Conservation (phyloP, 2,797 vertebrate genomes). For the Arctocebus calabarensis region DNA sequence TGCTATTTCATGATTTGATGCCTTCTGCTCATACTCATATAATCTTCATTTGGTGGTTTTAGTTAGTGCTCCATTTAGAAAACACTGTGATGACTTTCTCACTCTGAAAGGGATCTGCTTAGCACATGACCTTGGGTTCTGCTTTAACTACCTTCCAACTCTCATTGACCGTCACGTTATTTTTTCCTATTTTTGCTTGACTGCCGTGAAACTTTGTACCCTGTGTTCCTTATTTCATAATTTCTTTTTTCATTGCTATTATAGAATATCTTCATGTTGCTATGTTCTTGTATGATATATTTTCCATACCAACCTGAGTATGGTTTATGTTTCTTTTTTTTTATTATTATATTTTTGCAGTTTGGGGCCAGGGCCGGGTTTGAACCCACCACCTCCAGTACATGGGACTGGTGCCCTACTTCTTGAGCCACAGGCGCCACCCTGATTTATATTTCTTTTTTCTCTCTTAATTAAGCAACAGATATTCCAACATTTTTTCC, state of each 20-base stretch:
- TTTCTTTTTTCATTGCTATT: constrained; percentile 5
- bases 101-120: not conserved
- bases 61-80: constrained; percentile 21
- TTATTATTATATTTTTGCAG: not conserved
- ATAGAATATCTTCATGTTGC: not conserved
- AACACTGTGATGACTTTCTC: not conserved
- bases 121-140: not conserved
- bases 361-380: no score
- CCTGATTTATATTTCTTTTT: constrained; percentile 28
- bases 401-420: no score
- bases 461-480: constrained; percentile 10
- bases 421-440: no score
- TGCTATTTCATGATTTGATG: constrained; percentile 8
- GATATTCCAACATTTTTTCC: not conserved
- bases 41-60: constrained; percentile 24
- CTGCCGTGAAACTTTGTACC: not conserved
- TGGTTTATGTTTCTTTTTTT: constrained; percentile 25
- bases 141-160: not conserved
- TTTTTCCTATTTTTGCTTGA: not conserved
- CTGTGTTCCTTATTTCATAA: not conserved
- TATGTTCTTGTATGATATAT: not conserved
- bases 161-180: not conserved
- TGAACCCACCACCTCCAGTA: no score
- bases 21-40: not conserved
- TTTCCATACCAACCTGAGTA: constrained; percentile 36